Percentiles rank a stretch among this genome's conserved stretches.
Evolutionary conservation across 2,888 invertebrate species (phyloP).

Genomic region (Acronicta aceris): DNA sequence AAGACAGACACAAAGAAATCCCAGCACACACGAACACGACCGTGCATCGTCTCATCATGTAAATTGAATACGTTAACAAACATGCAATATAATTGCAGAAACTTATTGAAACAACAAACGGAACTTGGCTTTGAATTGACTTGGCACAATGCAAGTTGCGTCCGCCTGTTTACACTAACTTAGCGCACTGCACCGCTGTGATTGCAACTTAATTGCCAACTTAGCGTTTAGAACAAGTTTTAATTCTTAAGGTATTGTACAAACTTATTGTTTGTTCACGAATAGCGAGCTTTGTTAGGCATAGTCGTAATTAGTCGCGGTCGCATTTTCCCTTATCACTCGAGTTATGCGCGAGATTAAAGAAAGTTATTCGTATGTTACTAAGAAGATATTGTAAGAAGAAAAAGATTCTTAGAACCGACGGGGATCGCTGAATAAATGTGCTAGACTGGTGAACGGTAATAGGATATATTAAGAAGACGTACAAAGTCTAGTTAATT

Average conservation of each 20-base stretch:
- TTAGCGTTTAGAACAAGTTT: conserved; percentile 73
- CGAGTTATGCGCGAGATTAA: conserved; percentile 59
- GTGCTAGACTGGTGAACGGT: conserved; percentile 13
- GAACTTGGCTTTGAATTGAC: conserved; percentile 70
- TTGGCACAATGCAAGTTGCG: conserved; percentile 76
- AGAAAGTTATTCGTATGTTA: conserved; percentile 48
- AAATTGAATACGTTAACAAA: conserved; percentile 55
- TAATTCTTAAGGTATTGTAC: conserved; percentile 72
- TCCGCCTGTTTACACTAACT: conserved; percentile 77
- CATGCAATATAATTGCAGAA: conserved; percentile 70
- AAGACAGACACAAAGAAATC: conserved; percentile 12
- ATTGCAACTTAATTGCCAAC: conserved; percentile 83
- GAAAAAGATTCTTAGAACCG: conserved; percentile 11
- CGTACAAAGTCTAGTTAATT: conserved; percentile 37
- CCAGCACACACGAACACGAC: not conserved
- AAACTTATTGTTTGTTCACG: conserved; percentile 62
- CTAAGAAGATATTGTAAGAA: conserved; percentile 26
- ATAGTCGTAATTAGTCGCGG: conserved; percentile 55
- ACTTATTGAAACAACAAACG: conserved; percentile 76
- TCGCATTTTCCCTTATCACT: conserved; percentile 62
- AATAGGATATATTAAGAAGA: conserved; percentile 41
- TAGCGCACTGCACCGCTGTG: conserved; percentile 68
- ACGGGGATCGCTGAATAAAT: conserved; percentile 5
- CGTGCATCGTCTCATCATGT: conserved; percentile 28
- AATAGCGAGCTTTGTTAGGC: conserved; percentile 49